Evolutionary conservation across 2,113 vertebrate genomes (phyloP).

Genomic region (Aramus guarauna): DNA sequence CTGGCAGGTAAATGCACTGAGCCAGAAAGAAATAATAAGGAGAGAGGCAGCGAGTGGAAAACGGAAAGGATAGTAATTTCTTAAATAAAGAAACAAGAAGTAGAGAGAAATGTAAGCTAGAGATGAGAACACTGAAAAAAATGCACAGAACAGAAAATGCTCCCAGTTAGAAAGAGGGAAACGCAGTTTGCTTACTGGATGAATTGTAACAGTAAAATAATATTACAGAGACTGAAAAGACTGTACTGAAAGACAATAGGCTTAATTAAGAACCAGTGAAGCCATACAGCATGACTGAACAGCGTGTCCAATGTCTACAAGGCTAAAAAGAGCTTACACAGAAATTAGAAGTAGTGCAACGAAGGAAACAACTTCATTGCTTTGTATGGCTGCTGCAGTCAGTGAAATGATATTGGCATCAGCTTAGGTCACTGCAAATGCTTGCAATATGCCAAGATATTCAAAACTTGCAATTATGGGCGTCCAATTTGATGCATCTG

Average conservation of each 20-base stretch:
- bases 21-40: slow-evolving; percentile 56
- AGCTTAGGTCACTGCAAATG: background rate
- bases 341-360: background rate
- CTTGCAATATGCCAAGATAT: background rate
- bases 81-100: slow-evolving; percentile 50
- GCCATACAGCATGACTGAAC: background rate
- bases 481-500: background rate
- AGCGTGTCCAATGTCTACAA: background rate
- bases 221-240: background rate
- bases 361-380: background rate
- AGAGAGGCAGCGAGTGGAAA: slow-evolving; percentile 56
- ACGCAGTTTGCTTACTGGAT: background rate
- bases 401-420: background rate
- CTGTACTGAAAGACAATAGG: background rate
- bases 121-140: background rate
- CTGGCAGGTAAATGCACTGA: slow-evolving; percentile 51
- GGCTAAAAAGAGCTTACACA: background rate
- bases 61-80: slow-evolving; percentile 25
- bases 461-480: background rate
- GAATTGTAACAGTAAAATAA: background rate
- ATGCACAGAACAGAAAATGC: background rate
- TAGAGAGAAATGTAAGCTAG: slow-evolving; percentile 15
- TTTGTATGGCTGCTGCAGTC: background rate
- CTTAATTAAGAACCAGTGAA: background rate
- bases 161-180: background rate